Percentiles rank a stretch among this genome's conserved stretches.
phyloP scores from a whole-genome alignment of 30 jellyfish, hydroid and myxozoan species.

The Phacellophora camtschatica region DNA sequence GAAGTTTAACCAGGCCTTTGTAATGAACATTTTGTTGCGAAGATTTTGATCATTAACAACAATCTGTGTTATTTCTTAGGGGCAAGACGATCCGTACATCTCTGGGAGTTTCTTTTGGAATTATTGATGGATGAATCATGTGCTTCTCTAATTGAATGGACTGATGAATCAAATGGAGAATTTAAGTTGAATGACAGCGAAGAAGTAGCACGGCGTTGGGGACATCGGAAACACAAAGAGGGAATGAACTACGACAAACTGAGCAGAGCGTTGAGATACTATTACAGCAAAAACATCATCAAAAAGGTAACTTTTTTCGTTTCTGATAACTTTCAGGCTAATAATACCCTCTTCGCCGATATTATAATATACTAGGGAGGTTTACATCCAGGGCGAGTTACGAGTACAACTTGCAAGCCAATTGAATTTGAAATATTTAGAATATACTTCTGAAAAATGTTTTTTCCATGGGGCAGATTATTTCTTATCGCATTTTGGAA shows the following conservation, averaged over 20 bases:
- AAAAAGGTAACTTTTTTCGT: conserved; percentile 93
- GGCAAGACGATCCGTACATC: conserved; percentile 96
- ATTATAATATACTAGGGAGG: too few species aligned
- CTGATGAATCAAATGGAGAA: conserved; percentile 96
- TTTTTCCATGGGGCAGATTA: too few species aligned
- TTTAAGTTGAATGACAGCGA: conserved; percentile 91
- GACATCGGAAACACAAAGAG: conserved; percentile 93
- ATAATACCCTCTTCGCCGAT: too few species aligned
- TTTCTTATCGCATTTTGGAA: too few species aligned
- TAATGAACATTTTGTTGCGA: too few species aligned
- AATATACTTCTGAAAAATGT: too few species aligned
- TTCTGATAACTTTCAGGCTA: too few species aligned
- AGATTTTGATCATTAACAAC: too few species aligned
- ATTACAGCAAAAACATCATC: conserved; percentile 93
- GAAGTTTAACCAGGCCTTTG: too few species aligned
- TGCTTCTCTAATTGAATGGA: conserved; percentile 83
- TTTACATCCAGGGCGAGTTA: too few species aligned
- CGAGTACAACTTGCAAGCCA: too few species aligned
- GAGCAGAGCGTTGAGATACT: conserved; percentile 93
- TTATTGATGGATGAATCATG: conserved; percentile 92
- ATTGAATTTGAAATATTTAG: too few species aligned
- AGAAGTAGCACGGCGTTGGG: conserved; percentile 98
- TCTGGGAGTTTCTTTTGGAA: conserved; percentile 96
- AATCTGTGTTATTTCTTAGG: conserved; percentile 21
- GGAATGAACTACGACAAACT: conserved; percentile 98